These are phyloP conservation scores for Triplophysa bombifrons DNA, from an alignment of 2,797 vertebrate species.

Conservation along the genomic window DNA sequence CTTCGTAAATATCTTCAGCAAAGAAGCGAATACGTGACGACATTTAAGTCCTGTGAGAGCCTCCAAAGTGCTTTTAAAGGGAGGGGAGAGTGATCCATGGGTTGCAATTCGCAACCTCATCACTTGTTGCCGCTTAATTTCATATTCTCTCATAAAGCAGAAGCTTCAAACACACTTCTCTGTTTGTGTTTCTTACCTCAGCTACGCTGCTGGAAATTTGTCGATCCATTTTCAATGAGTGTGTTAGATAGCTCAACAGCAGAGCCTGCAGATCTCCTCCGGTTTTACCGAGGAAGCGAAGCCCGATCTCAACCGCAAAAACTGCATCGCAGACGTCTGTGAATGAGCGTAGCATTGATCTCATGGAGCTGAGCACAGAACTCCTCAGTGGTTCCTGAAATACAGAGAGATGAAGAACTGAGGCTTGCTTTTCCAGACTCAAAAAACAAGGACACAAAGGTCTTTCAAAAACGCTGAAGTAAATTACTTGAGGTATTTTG, in stretches of 20 bases:
- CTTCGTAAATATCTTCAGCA: no score
- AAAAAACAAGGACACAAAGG: not conserved
- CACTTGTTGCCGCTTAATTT: no score
- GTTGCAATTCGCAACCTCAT: no score
- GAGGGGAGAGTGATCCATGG: no score
- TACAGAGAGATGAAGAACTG: not conserved
- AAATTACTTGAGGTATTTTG: slow-evolving; percentile 73
- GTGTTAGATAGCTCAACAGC: slow-evolving; percentile 67
- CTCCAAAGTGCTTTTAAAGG: no score
- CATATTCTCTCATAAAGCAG: not conserved
- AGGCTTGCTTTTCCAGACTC: not conserved
- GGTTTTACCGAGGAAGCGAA: slow-evolving; percentile 75
- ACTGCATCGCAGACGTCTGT: slow-evolving; percentile 72
- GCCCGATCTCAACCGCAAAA: slow-evolving; percentile 67
- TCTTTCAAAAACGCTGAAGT: not conserved
- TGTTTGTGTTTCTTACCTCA: slow-evolving; percentile 65
- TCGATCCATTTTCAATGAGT: slow-evolving; percentile 67
- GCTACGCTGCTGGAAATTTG: slow-evolving; percentile 70
- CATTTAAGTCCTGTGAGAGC: no score
- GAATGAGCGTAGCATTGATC: slow-evolving; percentile 68
- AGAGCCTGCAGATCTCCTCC: slow-evolving; percentile 57
- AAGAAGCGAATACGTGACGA: no score
- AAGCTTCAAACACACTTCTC: not conserved
- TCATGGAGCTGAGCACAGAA: slow-evolving; percentile 63
- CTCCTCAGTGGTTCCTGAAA: slow-evolving; percentile 69